phyloP scores from a whole-genome alignment of 2,888 invertebrate species.

The Cosmorhoe ocellata region DNA sequence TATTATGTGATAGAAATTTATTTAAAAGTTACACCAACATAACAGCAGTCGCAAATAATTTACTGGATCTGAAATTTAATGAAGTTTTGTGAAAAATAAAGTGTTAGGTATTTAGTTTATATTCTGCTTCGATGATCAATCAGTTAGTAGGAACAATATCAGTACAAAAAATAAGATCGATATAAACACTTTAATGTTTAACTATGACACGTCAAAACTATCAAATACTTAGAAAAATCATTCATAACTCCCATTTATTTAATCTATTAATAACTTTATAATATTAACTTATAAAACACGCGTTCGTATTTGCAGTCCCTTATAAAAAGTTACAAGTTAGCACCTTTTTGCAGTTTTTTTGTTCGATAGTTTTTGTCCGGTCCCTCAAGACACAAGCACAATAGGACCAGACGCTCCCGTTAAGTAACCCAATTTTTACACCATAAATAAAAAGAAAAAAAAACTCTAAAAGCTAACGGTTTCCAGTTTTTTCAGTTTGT shows the following conservation, averaged over 20 bases:
- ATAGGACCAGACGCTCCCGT: constrained; percentile 66
- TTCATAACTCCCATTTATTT: constrained; percentile 56
- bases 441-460: constrained; percentile 76
- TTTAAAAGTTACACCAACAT: no score
- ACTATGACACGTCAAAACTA: constrained; percentile 3
- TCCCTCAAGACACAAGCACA: constrained; percentile 58
- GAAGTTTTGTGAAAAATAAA: no score
- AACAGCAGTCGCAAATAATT: background rate
- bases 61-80: background rate
- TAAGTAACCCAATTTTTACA: constrained; percentile 82
- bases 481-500: constrained; percentile 61
- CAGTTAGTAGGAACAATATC: no score
- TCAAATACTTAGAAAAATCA: constrained; percentile 37
- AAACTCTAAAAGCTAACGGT: constrained; percentile 72
- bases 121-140: no score
- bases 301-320: constrained; percentile 32
- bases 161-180: no score
- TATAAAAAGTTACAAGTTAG: constrained; percentile 44
- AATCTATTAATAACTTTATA: constrained; percentile 63
- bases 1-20: no score
- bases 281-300: constrained; percentile 46
- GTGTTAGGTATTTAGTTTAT: no score
- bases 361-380: constrained; percentile 30
- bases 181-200: background rate
- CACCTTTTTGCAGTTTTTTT: constrained; percentile 33